Percentiles rank a stretch among this genome's conserved stretches.
Evolutionary conservation across 2,888 invertebrate species (phyloP).

Genomic region (Unio delphinus): DNA sequence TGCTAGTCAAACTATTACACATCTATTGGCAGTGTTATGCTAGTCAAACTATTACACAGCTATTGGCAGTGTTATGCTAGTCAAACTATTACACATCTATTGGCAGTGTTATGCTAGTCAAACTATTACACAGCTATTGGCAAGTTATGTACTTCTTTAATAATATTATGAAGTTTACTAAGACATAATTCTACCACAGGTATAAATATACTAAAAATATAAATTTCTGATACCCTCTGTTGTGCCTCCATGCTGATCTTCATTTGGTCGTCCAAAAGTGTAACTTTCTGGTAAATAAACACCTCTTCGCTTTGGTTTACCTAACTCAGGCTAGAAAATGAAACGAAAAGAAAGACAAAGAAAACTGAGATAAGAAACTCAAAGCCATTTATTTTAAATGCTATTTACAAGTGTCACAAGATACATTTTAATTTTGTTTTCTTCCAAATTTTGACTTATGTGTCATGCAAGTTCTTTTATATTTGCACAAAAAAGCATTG

Average conservation of each 20-base stretch:
- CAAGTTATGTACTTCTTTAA: too few relatives aligned
- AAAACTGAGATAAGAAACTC: neutral
- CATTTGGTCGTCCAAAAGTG: slow-evolving; percentile 61
- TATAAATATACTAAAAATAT: neutral
- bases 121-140: too few relatives aligned
- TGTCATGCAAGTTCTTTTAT: neutral
- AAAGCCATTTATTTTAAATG: neutral
- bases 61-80: too few relatives aligned
- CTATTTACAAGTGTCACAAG: neutral
- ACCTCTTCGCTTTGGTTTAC: slow-evolving; percentile 60
- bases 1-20: too few relatives aligned
- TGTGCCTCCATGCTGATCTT: slow-evolving; percentile 55
- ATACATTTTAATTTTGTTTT: neutral
- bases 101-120: too few relatives aligned
- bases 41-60: too few relatives aligned
- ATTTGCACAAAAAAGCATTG: neutral
- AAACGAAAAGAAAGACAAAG: slow-evolving; percentile 9
- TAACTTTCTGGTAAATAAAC: slow-evolving; percentile 48
- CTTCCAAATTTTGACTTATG: neutral
- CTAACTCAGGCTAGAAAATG: slow-evolving; percentile 54
- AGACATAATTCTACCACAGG: neutral
- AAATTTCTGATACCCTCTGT: slow-evolving; percentile 53
- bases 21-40: too few relatives aligned
- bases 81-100: too few relatives aligned
- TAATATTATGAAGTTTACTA: neutral